Evolutionary conservation across 2,888 invertebrate genomes (phyloP).

Genomic region (Drosophila pegasa): DNA sequence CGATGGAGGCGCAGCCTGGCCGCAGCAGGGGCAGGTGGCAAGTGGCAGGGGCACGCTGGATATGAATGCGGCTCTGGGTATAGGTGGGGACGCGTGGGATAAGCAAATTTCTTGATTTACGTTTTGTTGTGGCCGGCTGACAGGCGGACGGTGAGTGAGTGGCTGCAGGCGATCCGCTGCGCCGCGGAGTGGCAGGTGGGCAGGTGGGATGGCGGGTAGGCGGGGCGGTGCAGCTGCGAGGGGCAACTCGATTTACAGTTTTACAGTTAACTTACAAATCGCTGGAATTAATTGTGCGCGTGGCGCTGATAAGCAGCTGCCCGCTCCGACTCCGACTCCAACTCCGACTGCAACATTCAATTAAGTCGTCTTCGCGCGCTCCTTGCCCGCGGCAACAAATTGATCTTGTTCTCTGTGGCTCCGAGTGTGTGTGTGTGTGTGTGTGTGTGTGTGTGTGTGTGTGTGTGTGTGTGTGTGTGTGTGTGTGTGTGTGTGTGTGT

Average conservation of each 20-base stretch:
- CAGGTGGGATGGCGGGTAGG: background rate
- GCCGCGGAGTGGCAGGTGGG: background rate
- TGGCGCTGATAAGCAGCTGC: constrained; percentile 74
- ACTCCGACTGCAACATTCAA: constrained; percentile 59
- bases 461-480: constrained; percentile 24
- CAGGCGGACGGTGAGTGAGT: constrained; percentile 26
- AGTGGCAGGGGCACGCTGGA: background rate
- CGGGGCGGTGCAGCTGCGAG: constrained; percentile 7
- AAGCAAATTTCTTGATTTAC: constrained; percentile 77
- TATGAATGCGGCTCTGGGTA: constrained; percentile 7
- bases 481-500: background rate
- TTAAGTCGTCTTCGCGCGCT: constrained; percentile 60
- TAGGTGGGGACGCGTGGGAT: constrained; percentile 61
- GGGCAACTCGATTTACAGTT: constrained; percentile 51
- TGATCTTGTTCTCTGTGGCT: too few species aligned
- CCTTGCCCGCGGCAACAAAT: constrained; percentile 29
- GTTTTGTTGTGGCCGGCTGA: constrained; percentile 65
- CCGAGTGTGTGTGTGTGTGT: background rate
- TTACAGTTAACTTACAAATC: constrained; percentile 76
- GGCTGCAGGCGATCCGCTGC: constrained; percentile 14
- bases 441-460: background rate
- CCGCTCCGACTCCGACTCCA: constrained; percentile 51
- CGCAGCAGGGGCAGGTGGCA: background rate
- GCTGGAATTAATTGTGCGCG: constrained; percentile 72
- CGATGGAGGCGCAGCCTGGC: constrained; percentile 17